A percentile compares a stretch with the other conserved stretches of the same genome.
phyloP scores from a whole-genome alignment of 2,888 invertebrate species.

The Hyppa rectilinea region DNA sequence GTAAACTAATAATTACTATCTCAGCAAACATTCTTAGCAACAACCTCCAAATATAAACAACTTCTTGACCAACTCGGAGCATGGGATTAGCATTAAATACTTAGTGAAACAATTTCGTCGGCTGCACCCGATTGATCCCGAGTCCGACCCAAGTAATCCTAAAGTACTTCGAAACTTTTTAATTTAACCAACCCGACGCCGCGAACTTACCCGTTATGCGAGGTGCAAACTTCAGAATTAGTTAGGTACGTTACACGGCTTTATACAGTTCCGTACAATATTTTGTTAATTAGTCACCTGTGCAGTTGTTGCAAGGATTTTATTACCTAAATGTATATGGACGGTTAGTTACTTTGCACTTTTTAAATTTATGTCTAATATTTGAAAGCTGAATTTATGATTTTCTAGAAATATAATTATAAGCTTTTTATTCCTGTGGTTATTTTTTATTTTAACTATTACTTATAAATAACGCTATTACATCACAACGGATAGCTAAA shows the following conservation, averaged over 20 bases:
- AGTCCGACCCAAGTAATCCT: slow-evolving; percentile 48
- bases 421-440: too few species aligned
- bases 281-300: slow-evolving; percentile 51
- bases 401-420: slow-evolving; percentile 35
- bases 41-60: slow-evolving; percentile 40
- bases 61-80: slow-evolving; percentile 27
- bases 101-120: slow-evolving; percentile 49
- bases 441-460: too few species aligned
- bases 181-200: slow-evolving; percentile 48
- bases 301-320: slow-evolving; percentile 49
- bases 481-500: too few species aligned
- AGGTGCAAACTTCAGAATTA: slow-evolving; percentile 69
- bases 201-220: slow-evolving; percentile 58
- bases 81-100: slow-evolving; percentile 51
- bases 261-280: slow-evolving; percentile 31
- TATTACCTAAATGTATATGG: slow-evolving; percentile 41
- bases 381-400: slow-evolving; percentile 37
- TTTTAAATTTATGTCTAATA: slow-evolving; percentile 41
- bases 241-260: slow-evolving; percentile 63
- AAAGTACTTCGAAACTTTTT: slow-evolving; percentile 53
- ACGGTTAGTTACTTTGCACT: slow-evolving; percentile 23
- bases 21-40: slow-evolving; percentile 31
- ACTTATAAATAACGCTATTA: too few species aligned
- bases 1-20: slow-evolving; percentile 39
- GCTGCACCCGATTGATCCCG: slow-evolving; percentile 60